These are phyloP conservation scores for Drosophila varians DNA, from an alignment of 1,140 invertebrate species.

Conservation along the genomic window DNA sequence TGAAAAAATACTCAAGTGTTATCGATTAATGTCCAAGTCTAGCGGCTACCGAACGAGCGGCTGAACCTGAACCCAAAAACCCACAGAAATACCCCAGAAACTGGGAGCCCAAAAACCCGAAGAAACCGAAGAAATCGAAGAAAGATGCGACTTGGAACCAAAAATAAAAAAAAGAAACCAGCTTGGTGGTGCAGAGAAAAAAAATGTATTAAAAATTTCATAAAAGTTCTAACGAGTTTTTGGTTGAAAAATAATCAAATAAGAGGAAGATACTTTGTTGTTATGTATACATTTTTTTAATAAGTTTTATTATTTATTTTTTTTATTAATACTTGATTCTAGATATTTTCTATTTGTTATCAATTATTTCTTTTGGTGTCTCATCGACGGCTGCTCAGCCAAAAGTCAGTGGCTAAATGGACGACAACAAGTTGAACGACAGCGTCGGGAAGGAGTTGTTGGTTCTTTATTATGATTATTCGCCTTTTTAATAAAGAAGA, in stretches of 20 bases:
- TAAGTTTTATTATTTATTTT: too few species aligned
- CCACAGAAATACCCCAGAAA: background rate
- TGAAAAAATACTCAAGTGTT: constrained; percentile 84
- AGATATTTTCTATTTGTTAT: background rate
- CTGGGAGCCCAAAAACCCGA: background rate
- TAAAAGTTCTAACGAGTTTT: too few species aligned
- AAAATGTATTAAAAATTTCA: too few species aligned
- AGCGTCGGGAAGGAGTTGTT: constrained; percentile 56
- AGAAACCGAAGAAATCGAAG: constrained; percentile 15
- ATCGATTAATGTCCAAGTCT: constrained; percentile 84
- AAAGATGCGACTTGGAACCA: constrained; percentile 39
- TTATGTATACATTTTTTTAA: too few species aligned
- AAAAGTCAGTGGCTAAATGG: constrained; percentile 80
- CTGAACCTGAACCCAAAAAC: constrained; percentile 32
- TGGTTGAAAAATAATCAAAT: too few species aligned
- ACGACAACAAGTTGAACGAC: constrained; percentile 61
- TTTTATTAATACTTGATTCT: background rate
- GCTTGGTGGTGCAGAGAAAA: constrained; percentile 23
- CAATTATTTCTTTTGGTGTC: background rate
- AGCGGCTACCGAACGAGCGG: constrained; percentile 83
- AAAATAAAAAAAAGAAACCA: constrained; percentile 64
- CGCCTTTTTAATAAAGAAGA: constrained; percentile 82
- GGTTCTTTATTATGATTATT: constrained; percentile 82
- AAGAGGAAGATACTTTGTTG: too few species aligned
- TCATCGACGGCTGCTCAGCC: constrained; percentile 59